Evolutionary conservation across 2,888 invertebrate species (phyloP), one percentile per base, ranked within the genome.

Genomic region (Epirrita christyi): DNA sequence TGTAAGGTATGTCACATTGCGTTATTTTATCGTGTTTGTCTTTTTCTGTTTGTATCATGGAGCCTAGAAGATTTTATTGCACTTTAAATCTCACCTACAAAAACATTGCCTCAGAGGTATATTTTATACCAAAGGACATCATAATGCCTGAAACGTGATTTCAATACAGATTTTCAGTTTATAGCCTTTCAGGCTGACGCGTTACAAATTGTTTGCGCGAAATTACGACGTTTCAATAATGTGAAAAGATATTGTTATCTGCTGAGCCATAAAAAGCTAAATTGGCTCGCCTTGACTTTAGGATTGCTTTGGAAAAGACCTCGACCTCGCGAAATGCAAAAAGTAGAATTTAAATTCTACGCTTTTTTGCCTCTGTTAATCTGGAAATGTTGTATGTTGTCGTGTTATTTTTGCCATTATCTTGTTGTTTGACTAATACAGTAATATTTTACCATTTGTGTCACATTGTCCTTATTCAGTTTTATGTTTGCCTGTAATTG

Each of bases 191-290:
- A 44, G 37, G 44, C 58, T 41, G 47, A 49, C 53, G 41, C 51
- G 45, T 58, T 49, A 41, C 58, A 53, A 58, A 53, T 54, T 50
- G 45, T 54, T 52, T 52, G 34, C 41, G 40, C 45, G 41, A 49
- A 58, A 53, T 58, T 53, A 58, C 48, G 28, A 54, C 29, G 55
- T 48, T 48, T 54, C 56, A 48, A 52, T 52, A 51, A 51, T 48
- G 47, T 32, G 27, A 57, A 50, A 50, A 52, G 27, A 57, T 57
- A 46, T 49, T 44, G 45, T 41, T 53, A 53, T 45, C 46, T 53
- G n/a, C 28, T 27, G 11, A 36, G 34, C 41, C 36, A 42, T 37
- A 48, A 48, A 47, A 27, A 11, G 15, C 40, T 48, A 42, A 48
- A 54, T 43, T 54, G 37, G 38, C n/a, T 43, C 38, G 44, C 55